Conservation (phyloP, 1,140 invertebrate species). For the Neuroterus valhalla region DNA sequence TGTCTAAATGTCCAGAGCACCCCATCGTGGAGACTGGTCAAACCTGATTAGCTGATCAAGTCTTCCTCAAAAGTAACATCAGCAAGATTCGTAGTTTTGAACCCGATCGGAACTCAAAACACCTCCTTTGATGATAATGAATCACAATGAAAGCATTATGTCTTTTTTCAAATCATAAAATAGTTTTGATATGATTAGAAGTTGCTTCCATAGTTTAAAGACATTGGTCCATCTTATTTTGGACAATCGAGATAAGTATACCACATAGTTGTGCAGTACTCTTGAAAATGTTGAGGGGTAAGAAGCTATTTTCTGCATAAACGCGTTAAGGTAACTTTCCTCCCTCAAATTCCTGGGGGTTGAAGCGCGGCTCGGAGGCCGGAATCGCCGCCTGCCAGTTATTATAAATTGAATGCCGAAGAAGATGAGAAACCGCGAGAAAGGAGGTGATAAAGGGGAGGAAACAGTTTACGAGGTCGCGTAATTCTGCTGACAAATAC, state of each 20-base stretch:
- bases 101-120: too few species aligned
- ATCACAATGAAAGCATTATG: too few species aligned
- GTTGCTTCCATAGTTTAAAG: too few species aligned
- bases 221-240: neutral
- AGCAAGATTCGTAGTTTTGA: too few species aligned
- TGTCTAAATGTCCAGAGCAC: too few species aligned
- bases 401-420: constrained; percentile 69
- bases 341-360: constrained; percentile 49
- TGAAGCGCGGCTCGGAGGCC: constrained; percentile 39
- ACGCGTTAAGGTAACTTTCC: constrained; percentile 55
- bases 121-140: too few species aligned
- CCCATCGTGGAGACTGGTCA: too few species aligned
- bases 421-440: constrained; percentile 63
- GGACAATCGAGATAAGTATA: neutral
- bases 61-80: too few species aligned
- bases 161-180: too few species aligned
- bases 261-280: neutral
- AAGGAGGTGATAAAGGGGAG: constrained; percentile 59
- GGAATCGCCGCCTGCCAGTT: constrained; percentile 65
- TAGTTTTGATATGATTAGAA: too few species aligned
- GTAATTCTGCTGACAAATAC: constrained; percentile 58
- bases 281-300: constrained; percentile 46
- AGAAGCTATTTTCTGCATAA: constrained; percentile 70
- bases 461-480: constrained; percentile 61
- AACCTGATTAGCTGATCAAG: too few species aligned